Evolutionary conservation across 2,888 invertebrate genomes (phyloP), one percentile per base, ranked within the genome.

Genomic region (Erebia epiphron): DNA sequence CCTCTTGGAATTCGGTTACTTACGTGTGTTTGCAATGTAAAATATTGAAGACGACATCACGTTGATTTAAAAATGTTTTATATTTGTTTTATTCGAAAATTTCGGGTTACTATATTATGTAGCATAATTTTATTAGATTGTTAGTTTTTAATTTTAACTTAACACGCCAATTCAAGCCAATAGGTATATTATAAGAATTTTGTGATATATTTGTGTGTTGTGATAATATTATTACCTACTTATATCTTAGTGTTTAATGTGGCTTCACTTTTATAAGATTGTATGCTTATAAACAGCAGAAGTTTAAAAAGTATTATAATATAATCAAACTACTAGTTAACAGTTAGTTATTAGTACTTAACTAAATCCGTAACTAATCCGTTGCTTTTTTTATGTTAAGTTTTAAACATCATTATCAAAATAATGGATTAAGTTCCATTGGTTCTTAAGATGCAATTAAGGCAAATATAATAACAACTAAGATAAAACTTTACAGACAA

Each of bases 201-300:
- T 86, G 90, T 90, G 89, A 90, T 90, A 89, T 82, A 82, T 82
- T 77, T 74, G 86, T 86, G 87, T 88, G 85, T 86, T 86, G 88
- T 89, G 86, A 89, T 85, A 84, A 7, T 79, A 78, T 18, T 26
- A n/a, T n/a, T n/a, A n/a, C n/a, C n/a, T n/a, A n/a, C n/a, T n/a
- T n/a, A 54, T 18, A 76, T 79, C 77, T 73, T 70, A 43, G 60
- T 58, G 21, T 62, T 50, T 62, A 50, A 35, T 46, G 0, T 52
- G 13, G 18, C 66, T 72, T 74, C 49, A 13, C 68, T 69, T 65
- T 41, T 76, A 62, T 76, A 71, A 71, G 72, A n/a, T 68, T 41
- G 10, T 1, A 58, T 21, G 35, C 67, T 74, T 72, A 75, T 68
- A 76, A 67, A 63, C 26, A 67, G 62, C 64, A 26, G 65, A 69